Percentiles rank a stretch among this genome's conserved stretches.
Conservation (phyloP, 1,140 invertebrate species). For the Trachelipus rathkii region DNA sequence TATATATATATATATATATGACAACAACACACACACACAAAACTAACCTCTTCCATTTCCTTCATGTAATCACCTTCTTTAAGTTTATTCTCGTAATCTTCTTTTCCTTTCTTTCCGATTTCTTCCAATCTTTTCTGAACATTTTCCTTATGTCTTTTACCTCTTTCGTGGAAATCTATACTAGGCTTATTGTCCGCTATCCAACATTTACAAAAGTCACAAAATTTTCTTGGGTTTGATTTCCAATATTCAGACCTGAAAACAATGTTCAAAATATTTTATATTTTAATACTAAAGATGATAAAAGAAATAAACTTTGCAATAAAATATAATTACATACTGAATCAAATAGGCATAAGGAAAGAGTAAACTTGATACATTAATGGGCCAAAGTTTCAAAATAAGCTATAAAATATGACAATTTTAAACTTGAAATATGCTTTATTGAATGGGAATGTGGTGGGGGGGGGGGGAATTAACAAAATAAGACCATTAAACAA, state of each 20-base stretch:
- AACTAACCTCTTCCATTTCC: slow-evolving; percentile 74
- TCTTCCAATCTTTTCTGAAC: slow-evolving; percentile 79
- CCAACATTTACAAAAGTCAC: slow-evolving; percentile 98
- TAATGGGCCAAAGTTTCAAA: too few relatives aligned
- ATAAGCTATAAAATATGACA: too few relatives aligned
- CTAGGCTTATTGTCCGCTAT: slow-evolving; percentile 95
- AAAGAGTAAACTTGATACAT: too few relatives aligned
- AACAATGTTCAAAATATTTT: slow-evolving; percentile 5
- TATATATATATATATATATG: background rate
- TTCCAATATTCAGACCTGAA: slow-evolving; percentile 91
- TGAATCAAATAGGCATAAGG: too few relatives aligned
- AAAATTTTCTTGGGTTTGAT: slow-evolving; percentile 89
- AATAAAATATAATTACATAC: too few relatives aligned
- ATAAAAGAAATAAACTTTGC: too few relatives aligned
- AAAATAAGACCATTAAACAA: too few relatives aligned
- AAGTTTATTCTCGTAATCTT: slow-evolving; percentile 65
- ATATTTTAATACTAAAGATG: background rate
- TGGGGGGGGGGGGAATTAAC: too few relatives aligned
- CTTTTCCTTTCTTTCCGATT: slow-evolving; percentile 77
- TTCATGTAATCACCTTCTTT: slow-evolving; percentile 75
- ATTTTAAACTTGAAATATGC: too few relatives aligned
- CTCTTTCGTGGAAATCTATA: slow-evolving; percentile 90
- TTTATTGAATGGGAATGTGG: too few relatives aligned
- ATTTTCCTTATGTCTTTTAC: slow-evolving; percentile 89
- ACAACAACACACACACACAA: slow-evolving; percentile 1